Evolutionary conservation across 2,797 vertebrate genomes (phyloP).

Genomic region (Vultur gryphus): DNA sequence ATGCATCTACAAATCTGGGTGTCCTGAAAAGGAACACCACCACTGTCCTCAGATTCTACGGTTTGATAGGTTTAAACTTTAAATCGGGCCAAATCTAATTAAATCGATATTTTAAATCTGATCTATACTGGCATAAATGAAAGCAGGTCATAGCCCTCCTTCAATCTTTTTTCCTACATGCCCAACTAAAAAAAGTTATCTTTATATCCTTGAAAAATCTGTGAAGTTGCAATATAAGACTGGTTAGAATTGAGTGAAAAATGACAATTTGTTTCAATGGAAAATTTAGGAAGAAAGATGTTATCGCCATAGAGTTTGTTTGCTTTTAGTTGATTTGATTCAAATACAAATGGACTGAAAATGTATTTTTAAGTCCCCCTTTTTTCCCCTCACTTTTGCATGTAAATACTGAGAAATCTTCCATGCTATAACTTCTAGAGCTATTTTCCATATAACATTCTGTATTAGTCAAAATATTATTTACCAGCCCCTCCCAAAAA

Average conservation of each 20-base stretch:
- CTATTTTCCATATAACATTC: neutral
- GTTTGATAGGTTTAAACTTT: neutral
- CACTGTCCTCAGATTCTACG: neutral
- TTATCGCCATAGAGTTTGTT: neutral
- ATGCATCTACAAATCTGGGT: neutral
- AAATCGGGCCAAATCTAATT: slow-evolving; percentile 21
- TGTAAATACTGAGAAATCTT: neutral
- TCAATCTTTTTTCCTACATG: neutral
- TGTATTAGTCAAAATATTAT: neutral
- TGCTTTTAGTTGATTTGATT: neutral
- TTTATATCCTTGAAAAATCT: neutral
- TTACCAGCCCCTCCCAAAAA: neutral
- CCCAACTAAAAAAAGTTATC: neutral
- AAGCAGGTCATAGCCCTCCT: neutral
- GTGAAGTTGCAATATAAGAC: neutral
- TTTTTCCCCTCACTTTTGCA: neutral
- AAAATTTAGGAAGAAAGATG: neutral
- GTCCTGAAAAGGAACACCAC: neutral
- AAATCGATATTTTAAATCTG: slow-evolving; percentile 13
- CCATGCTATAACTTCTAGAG: neutral
- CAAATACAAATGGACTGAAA: neutral
- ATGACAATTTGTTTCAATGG: neutral
- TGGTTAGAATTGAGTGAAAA: neutral
- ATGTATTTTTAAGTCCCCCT: neutral
- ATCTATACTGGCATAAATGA: neutral